Base-by-base conservation (phyloP, 2,113 vertebrate genomes). In the Aptenodytes forsteri region DNA sequence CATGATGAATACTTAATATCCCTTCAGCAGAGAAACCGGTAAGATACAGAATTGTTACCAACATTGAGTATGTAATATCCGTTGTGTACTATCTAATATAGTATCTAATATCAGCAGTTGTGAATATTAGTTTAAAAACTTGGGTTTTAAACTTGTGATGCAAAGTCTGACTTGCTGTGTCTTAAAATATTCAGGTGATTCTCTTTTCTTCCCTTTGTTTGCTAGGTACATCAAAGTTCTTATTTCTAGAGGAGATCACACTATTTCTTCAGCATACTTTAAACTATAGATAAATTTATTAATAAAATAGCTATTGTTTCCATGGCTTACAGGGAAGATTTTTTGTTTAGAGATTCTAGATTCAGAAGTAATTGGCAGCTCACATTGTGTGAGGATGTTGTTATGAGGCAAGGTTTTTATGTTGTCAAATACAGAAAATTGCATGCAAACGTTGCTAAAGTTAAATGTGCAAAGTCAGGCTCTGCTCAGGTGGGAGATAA, bases 21-120 rank as follows among this genome's bases (percentile, higher is more conserved):
- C 78, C 98, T 99, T 87, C 99, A 99, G 98, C 99, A 99, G 95
- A 99, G 98, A 97, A 99, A 99, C 98, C 98, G 99, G 98, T 99
- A 98, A 98, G 98, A 89, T 91, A 91, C 61, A 15, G 55, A 32
- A n/a, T 36, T 72, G 18, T 69, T 11, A 25, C 83, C 85, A 52
- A 34, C 59, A 36, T 25, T 73, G 30, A 52, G 36, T 36, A 29
- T 59, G 40, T 47, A 59, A 29, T 83, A 34, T 22, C 23, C 76
- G 15, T 29, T 70, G 15, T 55, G 25, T 54, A 9, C n/a, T n/a
- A 8, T 7, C 29, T 79, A 30, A 56, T 70, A 8, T 10, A 50
- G 18, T 30, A 25, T 38, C 34, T 46, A 69, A 58, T 42, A 38
- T 2, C 64, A 90, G 47, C 9, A 81, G 75, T 42, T 87, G 69